Evolutionary conservation across 2,113 vertebrate genomes (phyloP).

Genomic region (Columba janthina): DNA sequence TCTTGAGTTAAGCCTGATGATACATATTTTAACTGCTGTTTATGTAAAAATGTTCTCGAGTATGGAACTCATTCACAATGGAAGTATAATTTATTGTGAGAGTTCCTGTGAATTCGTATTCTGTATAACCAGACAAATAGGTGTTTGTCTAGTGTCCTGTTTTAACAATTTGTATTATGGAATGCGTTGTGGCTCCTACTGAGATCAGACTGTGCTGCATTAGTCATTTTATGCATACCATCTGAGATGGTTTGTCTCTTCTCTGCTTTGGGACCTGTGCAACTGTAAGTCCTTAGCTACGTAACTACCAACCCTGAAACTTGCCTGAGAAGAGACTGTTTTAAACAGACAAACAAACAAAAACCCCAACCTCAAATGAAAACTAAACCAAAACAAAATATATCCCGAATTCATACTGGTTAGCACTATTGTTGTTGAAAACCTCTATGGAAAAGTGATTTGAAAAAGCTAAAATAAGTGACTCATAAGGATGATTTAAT

Average conservation of each 20-base stretch:
- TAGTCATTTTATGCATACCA: not conserved
- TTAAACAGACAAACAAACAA: not conserved
- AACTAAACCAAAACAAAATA: not conserved
- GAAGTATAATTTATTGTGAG: not conserved
- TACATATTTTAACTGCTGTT: slow-evolving; percentile 29
- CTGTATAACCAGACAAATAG: not conserved
- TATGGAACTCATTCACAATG: not conserved
- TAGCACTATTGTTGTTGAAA: not conserved
- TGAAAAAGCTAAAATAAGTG: not conserved
- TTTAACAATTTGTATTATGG: not conserved
- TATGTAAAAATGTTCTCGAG: not conserved
- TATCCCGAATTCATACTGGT: not conserved
- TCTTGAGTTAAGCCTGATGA: not conserved
- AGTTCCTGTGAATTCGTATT: not conserved
- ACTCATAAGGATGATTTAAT: not conserved
- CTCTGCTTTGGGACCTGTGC: not conserved
- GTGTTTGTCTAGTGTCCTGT: not conserved
- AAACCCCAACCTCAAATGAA: not conserved
- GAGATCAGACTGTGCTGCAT: not conserved
- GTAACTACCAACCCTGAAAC: not conserved
- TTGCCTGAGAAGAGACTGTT: not conserved
- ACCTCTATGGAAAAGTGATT: not conserved
- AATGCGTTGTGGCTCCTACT: not conserved
- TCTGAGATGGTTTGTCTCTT: not conserved
- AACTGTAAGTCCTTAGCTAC: not conserved